Base-by-base conservation (phyloP, 2,888 invertebrate genomes). In the Plebejus anna region DNA sequence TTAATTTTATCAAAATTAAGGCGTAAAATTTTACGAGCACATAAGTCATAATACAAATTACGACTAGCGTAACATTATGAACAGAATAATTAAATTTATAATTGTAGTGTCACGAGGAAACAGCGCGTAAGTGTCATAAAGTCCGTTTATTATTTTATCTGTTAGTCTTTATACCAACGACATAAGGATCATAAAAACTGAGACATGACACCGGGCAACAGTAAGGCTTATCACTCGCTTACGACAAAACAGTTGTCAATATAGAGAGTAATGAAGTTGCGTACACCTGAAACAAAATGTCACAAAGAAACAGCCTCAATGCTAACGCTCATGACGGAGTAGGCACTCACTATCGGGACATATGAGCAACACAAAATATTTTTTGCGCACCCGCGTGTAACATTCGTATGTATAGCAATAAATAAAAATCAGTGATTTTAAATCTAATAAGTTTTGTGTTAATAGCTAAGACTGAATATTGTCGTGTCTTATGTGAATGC, bases 1-100 rank as follows among this genome's bases (percentile, higher is more conserved):
- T 47, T 9, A 47, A 9, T 47, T 47, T 47, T 47, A 47, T 47
- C 47, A 47, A 47, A 47, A 47, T 47, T 22, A 59, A 13, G 22
- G 6, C n/a, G 51, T 13, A 55, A 16, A 16, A 55, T 55, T 55
- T 55, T 55, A 55, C 51, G 16, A 55, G 16, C 9, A 16, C 59
- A 59, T 59, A 59, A 59, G 59, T 59, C 16, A 51, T 55, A 55
- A 55, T 0, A 22, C 59, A 59, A 59, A 13, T 22, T 22, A 61
- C 4, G 32, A 61, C 22, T 61, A 32, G 11, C 3, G 11, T 28
- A 28, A 61, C 61, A 61, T 28, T 4, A 28, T 61, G 61, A 28
- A 61, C 32, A 28, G 32, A 28, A 28, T 61, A 61, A 61, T 61
- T 61, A 61, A 61, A 61, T 28, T 61, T 61, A 61, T 61, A 61